Base-by-base conservation (phyloP, 2,888 invertebrate species). In the Volucella inflata region DNA sequence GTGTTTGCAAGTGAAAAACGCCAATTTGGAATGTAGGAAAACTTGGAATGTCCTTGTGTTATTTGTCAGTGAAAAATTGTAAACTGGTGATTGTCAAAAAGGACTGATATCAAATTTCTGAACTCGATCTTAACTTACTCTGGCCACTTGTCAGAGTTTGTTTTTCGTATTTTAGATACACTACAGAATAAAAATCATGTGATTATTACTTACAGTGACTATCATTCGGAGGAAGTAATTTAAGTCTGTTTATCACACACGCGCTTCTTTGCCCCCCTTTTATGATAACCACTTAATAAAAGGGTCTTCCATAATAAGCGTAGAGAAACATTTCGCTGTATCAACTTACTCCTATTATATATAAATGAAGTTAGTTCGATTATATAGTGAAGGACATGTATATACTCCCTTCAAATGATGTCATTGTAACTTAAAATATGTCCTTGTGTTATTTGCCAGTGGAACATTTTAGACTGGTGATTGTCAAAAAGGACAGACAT, bases 401-500 rank as follows among this genome's bases (percentile, higher is more conserved):
- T 10, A 2, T 6, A 14, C n/a, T 57, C n/a, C 14, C 4, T n/a
- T 10, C 10, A 17, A 30, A 21, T 4, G 11, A 30, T 30, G 8
- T 12, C 1, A 53, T 30, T 30, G 53, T 30, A 10, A 53, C 38
- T 57, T 42, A 21, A 30, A 6, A 30, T 68, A 74, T 88, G 91
- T 90, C 90, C 90, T 90, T 89, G 91, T 91, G 92, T 90, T 91
- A 72, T 90, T 91, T 90, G 90, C 89, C 90, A 89, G 88, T 84
- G 87, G 87, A 76, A 79, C 40, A 4, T 57, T 1, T 16, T 88
- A 88, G 88, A 83, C 89, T 89, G 89, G 90, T 88, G 88, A 90
- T 90, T 88, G 91, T 91, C 91, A 90, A 89, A 90, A 88, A 90
- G 90, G 91, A 91, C 91, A 87, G 70, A 92, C 70, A 92, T 48